phyloP scores from a whole-genome alignment of 2,888 invertebrate genomes.

The Melipona bicolor region DNA sequence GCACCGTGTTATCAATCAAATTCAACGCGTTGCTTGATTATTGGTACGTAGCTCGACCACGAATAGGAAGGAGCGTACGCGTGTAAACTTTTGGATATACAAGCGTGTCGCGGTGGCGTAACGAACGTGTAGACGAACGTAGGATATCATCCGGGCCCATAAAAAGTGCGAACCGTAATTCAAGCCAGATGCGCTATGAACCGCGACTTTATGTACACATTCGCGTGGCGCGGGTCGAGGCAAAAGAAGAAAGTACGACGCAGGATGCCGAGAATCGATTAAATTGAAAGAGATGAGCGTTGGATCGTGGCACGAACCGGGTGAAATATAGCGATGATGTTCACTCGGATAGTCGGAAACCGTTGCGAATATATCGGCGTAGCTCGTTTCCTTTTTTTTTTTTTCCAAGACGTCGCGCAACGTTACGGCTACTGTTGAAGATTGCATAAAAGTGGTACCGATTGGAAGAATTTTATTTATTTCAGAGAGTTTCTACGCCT shows the following conservation, averaged over 20 bases:
- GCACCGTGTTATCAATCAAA: background rate
- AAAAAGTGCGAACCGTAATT: constrained; percentile 70
- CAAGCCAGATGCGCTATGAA: constrained; percentile 70
- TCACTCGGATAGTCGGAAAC: background rate
- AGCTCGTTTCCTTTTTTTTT: background rate
- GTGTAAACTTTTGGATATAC: constrained; percentile 31
- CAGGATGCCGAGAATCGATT: constrained; percentile 28
- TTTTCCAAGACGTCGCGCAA: background rate
- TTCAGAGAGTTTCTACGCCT: background rate
- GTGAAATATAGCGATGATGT: constrained; percentile 19
- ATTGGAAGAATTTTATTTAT: background rate
- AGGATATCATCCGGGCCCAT: constrained; percentile 44
- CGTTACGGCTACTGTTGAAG: background rate
- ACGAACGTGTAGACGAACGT: constrained; percentile 42
- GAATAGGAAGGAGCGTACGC: constrained; percentile 11
- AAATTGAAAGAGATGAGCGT: constrained; percentile 5
- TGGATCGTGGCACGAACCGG: background rate
- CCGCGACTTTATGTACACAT: constrained; percentile 56
- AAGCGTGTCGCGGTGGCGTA: constrained; percentile 36
- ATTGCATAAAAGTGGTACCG: background rate
- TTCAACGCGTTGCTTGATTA: constrained; percentile 20
- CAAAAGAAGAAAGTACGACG: constrained; percentile 33
- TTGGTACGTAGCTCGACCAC: background rate
- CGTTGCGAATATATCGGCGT: background rate
- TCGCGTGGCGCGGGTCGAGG: constrained; percentile 20